Percentiles rank a stretch among this genome's conserved stretches.
These are phyloP conservation scores for Mythimna pallens DNA, from an alignment of 2,888 invertebrate species.

Conservation along the genomic window DNA sequence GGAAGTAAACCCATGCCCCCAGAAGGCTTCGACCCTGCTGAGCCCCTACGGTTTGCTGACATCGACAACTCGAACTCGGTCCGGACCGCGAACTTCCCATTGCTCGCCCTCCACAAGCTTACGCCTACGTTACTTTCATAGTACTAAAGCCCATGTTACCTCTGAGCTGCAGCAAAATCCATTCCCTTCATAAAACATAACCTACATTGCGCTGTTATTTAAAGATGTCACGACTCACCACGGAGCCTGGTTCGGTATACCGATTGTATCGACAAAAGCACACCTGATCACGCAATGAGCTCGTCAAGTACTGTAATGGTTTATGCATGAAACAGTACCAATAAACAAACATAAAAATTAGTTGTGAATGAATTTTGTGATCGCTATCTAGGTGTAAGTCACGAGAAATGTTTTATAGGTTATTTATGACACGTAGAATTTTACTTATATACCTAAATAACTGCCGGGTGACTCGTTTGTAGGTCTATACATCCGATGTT, in stretches of 20 bases:
- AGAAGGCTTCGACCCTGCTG: no score
- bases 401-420: constrained; percentile 3
- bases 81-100: no score
- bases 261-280: constrained; percentile 31
- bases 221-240: constrained; percentile 42
- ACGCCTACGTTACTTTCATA: no score
- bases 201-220: constrained; percentile 27
- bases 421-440: not conserved
- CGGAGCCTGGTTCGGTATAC: constrained; percentile 3
- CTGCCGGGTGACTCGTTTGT: not conserved
- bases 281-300: constrained; percentile 48
- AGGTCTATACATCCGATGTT: no score
- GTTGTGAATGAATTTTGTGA: constrained; percentile 18
- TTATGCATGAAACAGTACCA: constrained; percentile 27
- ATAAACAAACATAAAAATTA: constrained; percentile 38
- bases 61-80: no score
- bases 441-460: not conserved
- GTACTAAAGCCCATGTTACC: not conserved
- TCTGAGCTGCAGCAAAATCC: not conserved
- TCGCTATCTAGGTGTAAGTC: not conserved
- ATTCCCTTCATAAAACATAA: constrained; percentile 20
- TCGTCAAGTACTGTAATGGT: constrained; percentile 40
- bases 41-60: no score
- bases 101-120: no score
- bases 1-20: no score